These are phyloP conservation scores for Gnatocerus cornutus DNA, from an alignment of 2,888 invertebrate species.

Conservation along the genomic window DNA sequence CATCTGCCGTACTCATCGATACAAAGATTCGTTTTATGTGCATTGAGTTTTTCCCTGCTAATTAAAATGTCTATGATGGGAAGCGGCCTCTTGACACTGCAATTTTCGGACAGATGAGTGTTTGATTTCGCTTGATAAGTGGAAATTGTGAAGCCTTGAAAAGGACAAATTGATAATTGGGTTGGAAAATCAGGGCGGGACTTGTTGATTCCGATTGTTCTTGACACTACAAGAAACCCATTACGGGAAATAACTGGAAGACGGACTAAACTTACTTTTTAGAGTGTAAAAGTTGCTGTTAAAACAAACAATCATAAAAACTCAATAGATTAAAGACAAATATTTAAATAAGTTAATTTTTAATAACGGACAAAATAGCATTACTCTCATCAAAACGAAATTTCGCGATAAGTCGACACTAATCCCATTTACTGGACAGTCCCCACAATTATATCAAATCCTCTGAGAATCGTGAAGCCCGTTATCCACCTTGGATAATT, in stretches of 20 bases:
- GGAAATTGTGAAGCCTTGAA: neutral
- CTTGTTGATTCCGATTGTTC: slow-evolving; percentile 32
- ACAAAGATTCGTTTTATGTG: slow-evolving; percentile 32
- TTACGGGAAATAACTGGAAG: neutral
- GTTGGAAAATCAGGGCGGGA: neutral
- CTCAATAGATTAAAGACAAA: too few species aligned
- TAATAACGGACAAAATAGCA: slow-evolving; percentile 8
- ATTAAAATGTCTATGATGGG: slow-evolving; percentile 36
- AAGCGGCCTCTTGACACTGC: neutral
- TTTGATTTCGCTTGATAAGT: slow-evolving; percentile 18
- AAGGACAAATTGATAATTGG: slow-evolving; percentile 39
- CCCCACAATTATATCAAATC: slow-evolving; percentile 60
- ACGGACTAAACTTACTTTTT: neutral
- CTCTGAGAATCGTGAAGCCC: slow-evolving; percentile 48
- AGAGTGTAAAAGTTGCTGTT: neutral
- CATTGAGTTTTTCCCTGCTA: slow-evolving; percentile 13
- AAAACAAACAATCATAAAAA: too few species aligned
- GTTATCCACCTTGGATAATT: slow-evolving; percentile 47
- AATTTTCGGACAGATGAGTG: slow-evolving; percentile 16
- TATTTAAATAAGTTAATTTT: neutral
- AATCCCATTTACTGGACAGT: slow-evolving; percentile 57
- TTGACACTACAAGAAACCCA: neutral
- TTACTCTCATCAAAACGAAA: slow-evolving; percentile 32
- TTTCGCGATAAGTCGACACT: slow-evolving; percentile 51
- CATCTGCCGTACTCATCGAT: slow-evolving; percentile 55